Percentiles rank a stretch among this genome's conserved stretches.
Conservation (phyloP, 2,797 vertebrate genomes). For the Vireo griseus region DNA sequence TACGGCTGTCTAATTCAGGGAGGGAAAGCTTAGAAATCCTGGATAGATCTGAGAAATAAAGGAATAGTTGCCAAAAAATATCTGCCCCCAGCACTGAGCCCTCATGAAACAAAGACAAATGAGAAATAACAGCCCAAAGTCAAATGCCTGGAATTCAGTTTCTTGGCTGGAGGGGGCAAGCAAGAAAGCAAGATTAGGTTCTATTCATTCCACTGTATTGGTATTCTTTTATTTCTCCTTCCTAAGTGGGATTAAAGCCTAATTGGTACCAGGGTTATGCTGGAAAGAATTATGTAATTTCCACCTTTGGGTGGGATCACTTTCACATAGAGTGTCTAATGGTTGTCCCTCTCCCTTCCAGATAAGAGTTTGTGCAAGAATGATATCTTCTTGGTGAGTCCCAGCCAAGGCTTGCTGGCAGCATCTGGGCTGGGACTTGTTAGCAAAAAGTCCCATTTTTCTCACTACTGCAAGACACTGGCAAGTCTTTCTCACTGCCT, state of each 20-base stretch:
- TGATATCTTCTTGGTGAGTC: not conserved
- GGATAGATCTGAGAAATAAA: not conserved
- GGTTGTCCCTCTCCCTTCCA: not conserved
- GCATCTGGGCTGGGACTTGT: not conserved
- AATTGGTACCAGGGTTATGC: not conserved
- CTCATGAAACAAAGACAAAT: not conserved
- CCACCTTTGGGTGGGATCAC: slow-evolving; percentile 17
- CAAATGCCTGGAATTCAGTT: not conserved
- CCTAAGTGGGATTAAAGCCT: not conserved
- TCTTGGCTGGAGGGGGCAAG: not conserved
- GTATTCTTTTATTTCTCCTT: not conserved
- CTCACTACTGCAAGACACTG: not conserved
- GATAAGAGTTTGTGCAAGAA: not conserved
- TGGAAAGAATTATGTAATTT: slow-evolving; percentile 5
- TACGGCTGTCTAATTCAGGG: not conserved
- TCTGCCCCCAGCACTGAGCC: not conserved
- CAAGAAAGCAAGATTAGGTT: not conserved
- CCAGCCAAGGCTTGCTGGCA: not conserved
- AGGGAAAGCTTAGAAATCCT: not conserved
- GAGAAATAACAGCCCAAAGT: not conserved
- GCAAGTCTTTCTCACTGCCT: not conserved
- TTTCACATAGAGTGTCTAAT: not conserved
- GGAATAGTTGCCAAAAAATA: not conserved
- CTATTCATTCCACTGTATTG: not conserved
- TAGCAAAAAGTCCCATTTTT: not conserved